phyloP scores from a whole-genome alignment of 1,140 invertebrate genomes.

The Drosophila sturtevanti region DNA sequence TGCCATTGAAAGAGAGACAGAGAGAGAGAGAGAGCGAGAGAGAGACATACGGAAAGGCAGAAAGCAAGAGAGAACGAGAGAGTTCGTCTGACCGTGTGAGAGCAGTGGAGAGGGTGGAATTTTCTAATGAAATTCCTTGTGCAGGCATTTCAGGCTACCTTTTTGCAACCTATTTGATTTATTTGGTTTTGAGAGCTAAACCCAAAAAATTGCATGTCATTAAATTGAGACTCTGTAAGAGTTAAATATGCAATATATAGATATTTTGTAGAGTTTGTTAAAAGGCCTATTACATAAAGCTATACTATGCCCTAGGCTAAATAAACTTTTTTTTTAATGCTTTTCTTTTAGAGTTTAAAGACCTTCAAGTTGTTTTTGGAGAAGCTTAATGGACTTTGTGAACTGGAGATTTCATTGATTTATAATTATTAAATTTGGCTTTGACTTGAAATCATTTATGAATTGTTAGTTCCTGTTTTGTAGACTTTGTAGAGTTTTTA shows the following conservation, averaged over 20 bases:
- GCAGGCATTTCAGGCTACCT: not conserved
- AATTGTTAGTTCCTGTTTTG: not conserved
- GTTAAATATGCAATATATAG: too few relatives aligned
- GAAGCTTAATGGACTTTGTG: not conserved
- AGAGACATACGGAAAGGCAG: not conserved
- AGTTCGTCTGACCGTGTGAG: conserved; percentile 22
- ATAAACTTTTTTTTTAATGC: too few relatives aligned
- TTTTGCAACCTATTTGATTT: conserved; percentile 5
- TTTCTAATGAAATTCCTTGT: conserved; percentile 31
- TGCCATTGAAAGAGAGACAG: not conserved
- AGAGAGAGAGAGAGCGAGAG: not conserved
- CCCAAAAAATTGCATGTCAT: not conserved
- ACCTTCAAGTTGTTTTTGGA: too few relatives aligned
- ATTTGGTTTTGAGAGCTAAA: not conserved
- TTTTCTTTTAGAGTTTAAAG: too few relatives aligned
- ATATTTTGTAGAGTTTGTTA: too few relatives aligned
- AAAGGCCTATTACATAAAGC: too few relatives aligned
- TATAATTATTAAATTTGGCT: not conserved
- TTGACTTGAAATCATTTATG: too few relatives aligned
- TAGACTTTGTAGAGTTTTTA: not conserved
- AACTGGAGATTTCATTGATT: not conserved
- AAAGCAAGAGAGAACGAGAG: not conserved
- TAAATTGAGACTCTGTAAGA: too few relatives aligned
- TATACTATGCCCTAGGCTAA: too few relatives aligned
- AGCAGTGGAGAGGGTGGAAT: conserved; percentile 27